A percentile compares a stretch with the other conserved stretches of the same genome.
Evolutionary conservation across 2,888 invertebrate species (phyloP).

Genomic region (Heliconius sara): DNA sequence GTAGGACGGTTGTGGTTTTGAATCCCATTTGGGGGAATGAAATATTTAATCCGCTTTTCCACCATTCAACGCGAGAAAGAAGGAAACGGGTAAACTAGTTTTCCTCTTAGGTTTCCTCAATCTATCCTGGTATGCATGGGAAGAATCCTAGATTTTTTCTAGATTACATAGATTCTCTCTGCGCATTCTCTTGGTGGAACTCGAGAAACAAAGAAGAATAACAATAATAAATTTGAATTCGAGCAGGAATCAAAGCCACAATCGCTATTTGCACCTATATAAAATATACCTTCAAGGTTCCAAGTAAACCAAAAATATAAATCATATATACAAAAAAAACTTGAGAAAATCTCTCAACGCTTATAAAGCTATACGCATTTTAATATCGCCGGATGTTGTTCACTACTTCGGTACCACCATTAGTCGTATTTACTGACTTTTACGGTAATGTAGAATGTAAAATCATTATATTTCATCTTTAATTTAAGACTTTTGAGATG

Average conservation of each 20-base stretch:
- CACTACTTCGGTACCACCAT: background rate
- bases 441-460: background rate
- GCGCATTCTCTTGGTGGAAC: too few relatives aligned
- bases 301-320: background rate
- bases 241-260: too few relatives aligned
- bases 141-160: too few relatives aligned
- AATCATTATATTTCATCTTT: background rate
- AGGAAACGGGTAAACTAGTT: background rate
- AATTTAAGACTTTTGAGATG: background rate
- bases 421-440: background rate
- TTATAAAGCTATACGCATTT: slow-evolving; percentile 7
- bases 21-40: background rate
- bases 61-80: too few relatives aligned
- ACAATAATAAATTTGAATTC: too few relatives aligned
- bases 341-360: background rate
- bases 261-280: background rate
- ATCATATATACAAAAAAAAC: background rate
- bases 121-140: background rate
- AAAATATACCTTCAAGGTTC: background rate
- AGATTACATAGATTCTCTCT: too few relatives aligned
- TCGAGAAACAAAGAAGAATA: too few relatives aligned
- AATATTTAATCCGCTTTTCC: background rate
- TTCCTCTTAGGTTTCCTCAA: background rate
- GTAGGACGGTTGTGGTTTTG: background rate
- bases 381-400: background rate